Evolutionary conservation across 2,888 invertebrate species (phyloP).

Genomic region (Apomyelois bistriatella): DNA sequence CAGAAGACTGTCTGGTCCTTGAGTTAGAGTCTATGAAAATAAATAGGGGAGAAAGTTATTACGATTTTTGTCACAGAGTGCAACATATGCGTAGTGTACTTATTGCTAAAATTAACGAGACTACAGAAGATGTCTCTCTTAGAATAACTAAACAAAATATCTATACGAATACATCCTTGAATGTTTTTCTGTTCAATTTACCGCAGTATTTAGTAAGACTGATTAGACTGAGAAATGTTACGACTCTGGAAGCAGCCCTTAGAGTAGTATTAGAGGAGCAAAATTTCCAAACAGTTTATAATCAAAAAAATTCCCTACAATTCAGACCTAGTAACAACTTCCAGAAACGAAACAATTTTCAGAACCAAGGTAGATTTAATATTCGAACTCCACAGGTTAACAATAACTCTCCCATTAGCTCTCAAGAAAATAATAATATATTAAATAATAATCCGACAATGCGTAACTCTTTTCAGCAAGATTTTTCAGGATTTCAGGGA

Average conservation of each 20-base stretch:
- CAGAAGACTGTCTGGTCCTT: slow-evolving; percentile 17
- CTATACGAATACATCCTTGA: slow-evolving; percentile 16
- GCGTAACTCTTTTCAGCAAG: neutral
- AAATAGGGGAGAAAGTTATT: slow-evolving; percentile 18
- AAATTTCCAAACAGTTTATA: slow-evolving; percentile 12
- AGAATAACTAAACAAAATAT: slow-evolving; percentile 3
- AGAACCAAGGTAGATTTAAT: neutral
- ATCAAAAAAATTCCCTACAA: neutral
- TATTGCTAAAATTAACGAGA: slow-evolving; percentile 16
- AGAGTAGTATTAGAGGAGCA: slow-evolving; percentile 18
- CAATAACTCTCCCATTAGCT: too few relatives aligned
- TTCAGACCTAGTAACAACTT: neutral
- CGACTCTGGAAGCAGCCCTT: slow-evolving; percentile 19
- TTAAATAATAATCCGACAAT: too few relatives aligned
- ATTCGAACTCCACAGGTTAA: neutral
- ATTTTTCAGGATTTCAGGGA: neutral
- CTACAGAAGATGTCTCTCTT: neutral
- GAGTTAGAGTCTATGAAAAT: slow-evolving; percentile 18
- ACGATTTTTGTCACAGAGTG: slow-evolving; percentile 21
- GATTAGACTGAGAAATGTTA: slow-evolving; percentile 13
- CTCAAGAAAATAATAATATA: too few relatives aligned
- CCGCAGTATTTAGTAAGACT: slow-evolving; percentile 17
- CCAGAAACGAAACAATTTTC: neutral
- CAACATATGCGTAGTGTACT: slow-evolving; percentile 19
- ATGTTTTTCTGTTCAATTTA: slow-evolving; percentile 21